These are phyloP conservation scores for Drosophila tsacasi DNA, from an alignment of 1,140 invertebrate species.

Conservation along the genomic window DNA sequence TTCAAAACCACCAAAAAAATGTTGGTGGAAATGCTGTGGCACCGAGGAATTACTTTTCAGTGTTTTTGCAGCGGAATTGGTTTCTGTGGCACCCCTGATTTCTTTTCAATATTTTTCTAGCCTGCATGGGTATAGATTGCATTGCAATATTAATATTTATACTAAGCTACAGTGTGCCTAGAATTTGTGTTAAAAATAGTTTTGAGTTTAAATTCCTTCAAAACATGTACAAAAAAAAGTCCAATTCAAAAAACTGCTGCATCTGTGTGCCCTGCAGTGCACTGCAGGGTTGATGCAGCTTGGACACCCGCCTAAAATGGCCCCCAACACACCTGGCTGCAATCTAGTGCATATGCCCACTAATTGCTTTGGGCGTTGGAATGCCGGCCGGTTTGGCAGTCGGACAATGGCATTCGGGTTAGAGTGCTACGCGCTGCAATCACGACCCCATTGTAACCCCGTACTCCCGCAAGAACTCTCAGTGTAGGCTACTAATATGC, in stretches of 20 bases:
- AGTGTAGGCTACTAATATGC: constrained; percentile 26
- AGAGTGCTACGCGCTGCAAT: constrained; percentile 38
- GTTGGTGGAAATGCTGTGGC: no score
- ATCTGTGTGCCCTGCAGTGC: not conserved
- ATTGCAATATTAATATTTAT: no score
- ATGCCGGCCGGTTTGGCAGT: constrained; percentile 31
- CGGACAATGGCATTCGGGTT: constrained; percentile 38
- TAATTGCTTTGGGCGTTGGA: constrained; percentile 47
- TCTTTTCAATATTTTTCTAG: not conserved
- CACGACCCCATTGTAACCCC: constrained; percentile 46
- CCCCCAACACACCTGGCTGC: constrained; percentile 29
- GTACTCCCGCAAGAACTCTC: constrained; percentile 22
- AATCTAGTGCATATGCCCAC: constrained; percentile 28
- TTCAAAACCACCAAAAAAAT: no score
- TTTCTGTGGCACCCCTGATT: no score
- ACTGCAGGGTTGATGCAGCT: not conserved
- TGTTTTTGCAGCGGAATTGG: no score
- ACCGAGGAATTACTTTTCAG: no score
- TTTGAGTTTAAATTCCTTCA: not conserved
- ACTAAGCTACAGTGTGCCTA: not conserved
- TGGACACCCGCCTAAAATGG: not conserved
- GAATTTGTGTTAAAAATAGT: not conserved
- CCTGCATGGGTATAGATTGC: no score
- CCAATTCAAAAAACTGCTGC: not conserved
- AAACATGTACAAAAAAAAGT: not conserved